Base-by-base conservation (phyloP, 1,140 invertebrate genomes). In the Pseudobourletiella spinata region DNA sequence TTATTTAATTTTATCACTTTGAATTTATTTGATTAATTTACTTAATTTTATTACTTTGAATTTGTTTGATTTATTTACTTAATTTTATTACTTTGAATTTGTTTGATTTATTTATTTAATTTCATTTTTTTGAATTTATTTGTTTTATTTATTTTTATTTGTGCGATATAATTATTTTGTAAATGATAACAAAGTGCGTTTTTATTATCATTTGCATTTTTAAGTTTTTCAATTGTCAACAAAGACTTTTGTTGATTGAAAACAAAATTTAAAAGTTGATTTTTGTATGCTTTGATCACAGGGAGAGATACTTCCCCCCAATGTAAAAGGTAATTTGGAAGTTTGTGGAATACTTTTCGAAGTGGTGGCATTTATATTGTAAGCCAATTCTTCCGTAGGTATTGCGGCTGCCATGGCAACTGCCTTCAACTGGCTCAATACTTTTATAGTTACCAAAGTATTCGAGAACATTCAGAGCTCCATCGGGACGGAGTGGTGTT, bases 261-360 rank as follows among this genome's bases (percentile, higher is more conserved):
- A n/a, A 35, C 55, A 3, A 14, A 26, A 35, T 18, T 20, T 24
- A 16, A 57, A 18, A 32, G 18, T 20, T 35, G 3, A 32, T 20
- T 35, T 29, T 35, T 30, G 54, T 61, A n/a, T n/a, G n/a, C n/a
- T 59, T 26, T 22, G 35, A 6, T 20, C 80, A 83, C 25, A 54
- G 59, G 52, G 59, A 55, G 59, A 61, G 48, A 61, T 61, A 32
- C 20, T 61, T 29, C 59, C 59, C 1, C 43, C 46, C 30, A 32
- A 28, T 4, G 39, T 61, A 20, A 26, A 44, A 62, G 60, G 60
- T 29, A 52, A 11, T 39, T 39, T 39, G 32, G n/a, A 39, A n/a
- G 32, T 39, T 39, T 11, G n/a, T 39, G 8, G 32, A 8, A 11
- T 39, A 8, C n/a, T 39, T 11, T n/a, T n/a, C n/a, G 32, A 39